These are phyloP conservation scores for Steinernema hermaphroditum DNA, from an alignment of 2,888 invertebrate species.

Conservation along the genomic window DNA sequence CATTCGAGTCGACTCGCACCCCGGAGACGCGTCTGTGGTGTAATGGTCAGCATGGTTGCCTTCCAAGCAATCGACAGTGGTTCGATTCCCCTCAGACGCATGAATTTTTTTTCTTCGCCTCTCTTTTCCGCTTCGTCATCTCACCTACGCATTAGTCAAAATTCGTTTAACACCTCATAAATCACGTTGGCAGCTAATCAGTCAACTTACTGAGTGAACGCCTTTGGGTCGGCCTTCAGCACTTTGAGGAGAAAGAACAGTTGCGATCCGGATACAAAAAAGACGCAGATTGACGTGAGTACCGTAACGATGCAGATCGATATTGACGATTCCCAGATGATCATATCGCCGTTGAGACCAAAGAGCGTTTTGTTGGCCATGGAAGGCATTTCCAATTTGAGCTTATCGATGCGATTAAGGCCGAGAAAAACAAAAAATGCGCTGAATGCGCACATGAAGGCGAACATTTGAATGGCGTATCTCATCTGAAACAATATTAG, in stretches of 20 bases:
- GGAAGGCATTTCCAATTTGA: constrained; percentile 5
- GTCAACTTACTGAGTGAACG: neutral
- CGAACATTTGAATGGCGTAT: constrained; percentile 3
- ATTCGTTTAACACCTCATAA: neutral
- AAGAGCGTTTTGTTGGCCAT: neutral
- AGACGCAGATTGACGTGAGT: constrained; percentile 3
- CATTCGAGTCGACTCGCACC: neutral
- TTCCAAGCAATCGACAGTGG: constrained; percentile 9
- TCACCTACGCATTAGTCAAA: neutral
- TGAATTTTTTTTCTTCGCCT: neutral
- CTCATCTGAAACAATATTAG: neutral
- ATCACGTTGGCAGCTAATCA: neutral
- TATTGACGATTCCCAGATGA: constrained; percentile 9
- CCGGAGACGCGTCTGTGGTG: neutral
- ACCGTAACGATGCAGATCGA: neutral
- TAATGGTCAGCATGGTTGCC: constrained; percentile 24
- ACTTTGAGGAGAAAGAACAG: constrained; percentile 18
- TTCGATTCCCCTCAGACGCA: constrained; percentile 14
- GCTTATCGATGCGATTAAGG: neutral
- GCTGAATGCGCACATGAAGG: constrained; percentile 14
- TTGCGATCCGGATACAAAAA: constrained; percentile 6
- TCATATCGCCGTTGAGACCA: neutral
- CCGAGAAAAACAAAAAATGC: constrained; percentile 12
- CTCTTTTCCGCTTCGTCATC: neutral
- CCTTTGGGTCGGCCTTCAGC: constrained; percentile 13